A percentile compares a stretch with the other conserved stretches of the same genome.
phyloP scores from a whole-genome alignment of 2,888 invertebrate species.

The Drosophila lacicola region DNA sequence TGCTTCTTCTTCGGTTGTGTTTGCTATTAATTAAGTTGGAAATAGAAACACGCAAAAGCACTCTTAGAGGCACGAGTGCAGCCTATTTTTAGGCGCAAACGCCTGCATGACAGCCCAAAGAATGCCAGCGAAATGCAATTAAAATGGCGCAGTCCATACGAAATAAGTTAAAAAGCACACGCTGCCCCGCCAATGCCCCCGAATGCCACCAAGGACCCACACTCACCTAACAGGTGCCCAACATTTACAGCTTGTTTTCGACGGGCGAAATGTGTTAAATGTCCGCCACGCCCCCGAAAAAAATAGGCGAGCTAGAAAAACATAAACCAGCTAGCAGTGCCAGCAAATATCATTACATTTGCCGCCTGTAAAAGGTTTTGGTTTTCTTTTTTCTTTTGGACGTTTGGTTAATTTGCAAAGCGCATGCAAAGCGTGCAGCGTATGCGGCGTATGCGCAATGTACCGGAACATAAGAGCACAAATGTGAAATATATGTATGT shows the following conservation, averaged over 20 bases:
- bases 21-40: conserved; percentile 80
- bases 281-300: conserved; percentile 63
- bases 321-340: conserved; percentile 10
- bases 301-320: neutral
- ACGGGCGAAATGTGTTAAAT: conserved; percentile 73
- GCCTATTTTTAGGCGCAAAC: conserved; percentile 71
- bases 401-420: conserved; percentile 71
- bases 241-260: conserved; percentile 77
- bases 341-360: conserved; percentile 51
- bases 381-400: conserved; percentile 24
- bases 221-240: conserved; percentile 42
- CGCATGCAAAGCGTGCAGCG: conserved; percentile 67
- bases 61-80: conserved; percentile 61
- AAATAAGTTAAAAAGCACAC: conserved; percentile 53
- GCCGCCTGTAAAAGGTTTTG: conserved; percentile 36
- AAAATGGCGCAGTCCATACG: conserved; percentile 63
- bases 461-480: conserved; percentile 23
- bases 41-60: conserved; percentile 79
- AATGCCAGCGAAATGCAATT: conserved; percentile 72
- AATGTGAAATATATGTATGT: conserved; percentile 48
- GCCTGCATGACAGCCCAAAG: conserved; percentile 64
- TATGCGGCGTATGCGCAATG: conserved; percentile 73
- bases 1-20: conserved; percentile 46
- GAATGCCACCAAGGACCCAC: too few relatives aligned
- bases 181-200: neutral